phyloP scores from a whole-genome alignment of 2,113 vertebrate genomes.

The Pelmatolapia mariae region DNA sequence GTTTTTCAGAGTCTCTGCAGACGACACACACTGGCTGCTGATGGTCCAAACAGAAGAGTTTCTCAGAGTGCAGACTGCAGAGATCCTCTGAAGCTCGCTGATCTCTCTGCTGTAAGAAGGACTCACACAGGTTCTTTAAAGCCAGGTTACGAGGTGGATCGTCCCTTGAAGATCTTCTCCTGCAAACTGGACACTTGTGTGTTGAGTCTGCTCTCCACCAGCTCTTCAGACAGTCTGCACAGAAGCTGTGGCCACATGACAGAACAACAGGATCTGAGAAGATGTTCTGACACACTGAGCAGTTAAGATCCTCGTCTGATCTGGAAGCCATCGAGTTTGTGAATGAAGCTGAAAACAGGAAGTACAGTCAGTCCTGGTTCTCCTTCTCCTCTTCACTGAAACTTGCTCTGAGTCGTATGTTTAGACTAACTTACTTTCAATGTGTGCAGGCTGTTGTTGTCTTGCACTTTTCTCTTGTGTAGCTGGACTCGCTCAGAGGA shows the following conservation, averaged over 20 bases:
- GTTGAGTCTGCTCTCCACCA: neutral
- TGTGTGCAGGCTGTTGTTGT: neutral
- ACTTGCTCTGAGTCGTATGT: neutral
- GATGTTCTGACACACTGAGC: neutral
- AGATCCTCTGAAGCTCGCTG: accelerated
- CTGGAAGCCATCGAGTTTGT: neutral
- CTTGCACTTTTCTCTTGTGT: neutral
- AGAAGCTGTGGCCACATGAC: neutral
- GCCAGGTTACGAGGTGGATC: neutral
- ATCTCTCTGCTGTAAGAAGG: neutral
- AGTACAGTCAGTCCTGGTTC: neutral
- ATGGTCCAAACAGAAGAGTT: neutral
- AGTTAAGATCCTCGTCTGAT: neutral
- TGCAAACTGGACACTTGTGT: neutral
- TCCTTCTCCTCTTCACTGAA: neutral
- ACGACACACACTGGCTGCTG: neutral
- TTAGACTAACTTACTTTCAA: neutral
- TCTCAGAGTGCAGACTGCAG: neutral
- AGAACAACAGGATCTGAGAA: neutral
- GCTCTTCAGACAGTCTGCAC: neutral
- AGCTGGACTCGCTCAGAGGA: neutral
- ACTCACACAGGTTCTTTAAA: neutral
- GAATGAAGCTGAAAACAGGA: neutral
- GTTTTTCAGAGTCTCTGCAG: neutral
- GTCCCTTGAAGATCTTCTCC: neutral